These are phyloP conservation scores for Ochotona curzoniae DNA, from an alignment of 2,113 vertebrate species.

Conservation along the genomic window DNA sequence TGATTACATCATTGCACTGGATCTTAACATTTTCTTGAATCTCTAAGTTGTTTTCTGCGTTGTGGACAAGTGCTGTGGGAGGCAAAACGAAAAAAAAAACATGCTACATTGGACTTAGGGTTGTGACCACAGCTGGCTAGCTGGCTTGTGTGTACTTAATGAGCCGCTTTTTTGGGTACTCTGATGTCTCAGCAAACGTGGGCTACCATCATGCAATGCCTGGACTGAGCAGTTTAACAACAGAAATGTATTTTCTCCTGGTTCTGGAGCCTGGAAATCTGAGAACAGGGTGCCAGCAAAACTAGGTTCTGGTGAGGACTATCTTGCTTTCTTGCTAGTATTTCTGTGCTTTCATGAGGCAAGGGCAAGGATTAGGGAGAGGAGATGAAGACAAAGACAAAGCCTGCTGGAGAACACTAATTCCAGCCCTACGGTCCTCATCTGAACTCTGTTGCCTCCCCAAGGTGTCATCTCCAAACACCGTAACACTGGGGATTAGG, in stretches of 20 bases:
- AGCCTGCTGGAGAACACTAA: neutral
- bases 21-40: neutral
- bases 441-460: neutral
- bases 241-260: neutral
- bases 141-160: neutral
- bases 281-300: neutral
- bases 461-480: neutral
- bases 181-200: neutral
- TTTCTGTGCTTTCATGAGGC: neutral
- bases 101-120: neutral
- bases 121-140: neutral
- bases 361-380: neutral
- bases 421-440: neutral
- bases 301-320: neutral
- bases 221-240: neutral
- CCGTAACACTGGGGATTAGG: neutral
- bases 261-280: too few species aligned
- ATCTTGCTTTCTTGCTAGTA: neutral
- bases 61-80: neutral
- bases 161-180: neutral
- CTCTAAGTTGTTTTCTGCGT: neutral
- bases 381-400: neutral
- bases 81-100: neutral
- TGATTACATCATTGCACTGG: neutral
- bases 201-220: neutral